Evolutionary conservation across 1,140 invertebrate species (phyloP).

Genomic region (Drosophila mauritiana): DNA sequence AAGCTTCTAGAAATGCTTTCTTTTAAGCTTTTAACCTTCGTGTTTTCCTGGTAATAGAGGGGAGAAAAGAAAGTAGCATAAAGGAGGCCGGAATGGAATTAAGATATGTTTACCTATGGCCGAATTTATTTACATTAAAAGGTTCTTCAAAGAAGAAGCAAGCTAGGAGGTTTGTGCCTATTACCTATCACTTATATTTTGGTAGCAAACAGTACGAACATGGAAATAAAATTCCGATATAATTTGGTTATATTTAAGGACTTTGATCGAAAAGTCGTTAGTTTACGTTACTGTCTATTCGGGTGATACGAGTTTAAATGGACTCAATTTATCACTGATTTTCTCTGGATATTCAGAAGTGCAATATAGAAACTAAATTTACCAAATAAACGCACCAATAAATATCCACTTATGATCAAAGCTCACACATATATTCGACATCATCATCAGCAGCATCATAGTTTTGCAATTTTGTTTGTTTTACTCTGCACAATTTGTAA

Average conservation of each 20-base stretch:
- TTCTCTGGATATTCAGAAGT: not conserved
- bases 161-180: too few species aligned
- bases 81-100: not conserved
- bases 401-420: constrained; percentile 12
- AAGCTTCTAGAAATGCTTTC: constrained; percentile 33
- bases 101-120: constrained; percentile 7
- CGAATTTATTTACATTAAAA: not conserved
- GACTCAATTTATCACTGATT: not conserved
- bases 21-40: constrained; percentile 48
- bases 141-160: too few species aligned
- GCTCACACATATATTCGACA: constrained; percentile 29
- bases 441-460: constrained; percentile 57
- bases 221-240: too few species aligned
- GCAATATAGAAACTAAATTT: not conserved
- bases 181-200: too few species aligned
- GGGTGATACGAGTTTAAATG: not conserved
- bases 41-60: not conserved
- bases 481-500: constrained; percentile 68
- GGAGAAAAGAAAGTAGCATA: not conserved
- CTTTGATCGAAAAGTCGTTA: too few species aligned
- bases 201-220: too few species aligned
- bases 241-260: too few species aligned
- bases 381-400: constrained; percentile 13
- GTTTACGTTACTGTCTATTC: not conserved
- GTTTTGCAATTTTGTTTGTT: constrained; percentile 70